Base-by-base conservation (phyloP, 23 tunicate genomes). In the Trididemnum nubilum region DNA sequence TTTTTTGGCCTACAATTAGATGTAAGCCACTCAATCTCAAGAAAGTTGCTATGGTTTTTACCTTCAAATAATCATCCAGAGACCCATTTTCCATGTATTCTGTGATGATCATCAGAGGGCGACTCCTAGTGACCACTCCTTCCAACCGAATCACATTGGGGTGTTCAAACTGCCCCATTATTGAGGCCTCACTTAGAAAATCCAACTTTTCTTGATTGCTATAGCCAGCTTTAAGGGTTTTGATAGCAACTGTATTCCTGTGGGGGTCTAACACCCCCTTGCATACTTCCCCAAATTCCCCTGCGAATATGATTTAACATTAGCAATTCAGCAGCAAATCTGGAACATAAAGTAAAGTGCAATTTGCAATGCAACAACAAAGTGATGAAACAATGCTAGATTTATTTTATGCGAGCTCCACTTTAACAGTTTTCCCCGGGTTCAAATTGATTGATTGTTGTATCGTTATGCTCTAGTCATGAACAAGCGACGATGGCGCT, bases 21-120 rank as follows among this genome's bases (percentile, higher is more conserved):
- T n/a, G n/a, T n/a, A n/a, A n/a, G n/a, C n/a, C n/a, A n/a, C n/a
- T n/a, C n/a, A n/a, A n/a, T n/a, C n/a, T n/a, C n/a, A n/a, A n/a
- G n/a, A n/a, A n/a, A n/a, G n/a, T n/a, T n/a, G n/a, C n/a, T n/a
- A n/a, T n/a, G n/a, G n/a, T n/a, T n/a, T n/a, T 61, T 39, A 96
- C 99, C 69, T 78, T 74, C 28, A 96, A 51, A 84, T 75, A 96
- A 4, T 61, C 70, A 65, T 96, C 99, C 50, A 93, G 77, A 0
- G 94, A 91, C 39, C 97, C 97, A 77, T 96, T 88, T 39, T 96
- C 90, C 97, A 91, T 91, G 84, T 85, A 96, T 72, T 96, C 99
- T 0, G 94, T 91, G 34, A 96, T 92, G 34, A 91, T 86, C 97
- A 96, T 91, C 34, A 91, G 57, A 44, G 99, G 99, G 39, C 86